Conservation (phyloP, 2,113 vertebrate species). For the Meriones unguiculatus region DNA sequence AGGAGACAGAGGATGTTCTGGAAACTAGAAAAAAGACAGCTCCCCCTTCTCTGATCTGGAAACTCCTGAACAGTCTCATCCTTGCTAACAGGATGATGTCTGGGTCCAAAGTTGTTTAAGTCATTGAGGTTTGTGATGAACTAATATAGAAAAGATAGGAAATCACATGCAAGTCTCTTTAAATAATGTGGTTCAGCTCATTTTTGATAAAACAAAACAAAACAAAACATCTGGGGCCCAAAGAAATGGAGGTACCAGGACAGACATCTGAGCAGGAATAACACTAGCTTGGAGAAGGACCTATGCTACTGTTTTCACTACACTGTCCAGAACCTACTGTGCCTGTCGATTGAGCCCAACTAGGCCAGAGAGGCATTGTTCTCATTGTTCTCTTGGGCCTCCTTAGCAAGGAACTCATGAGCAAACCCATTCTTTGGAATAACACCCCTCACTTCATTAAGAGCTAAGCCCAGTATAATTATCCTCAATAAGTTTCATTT, state of each 20-base stretch:
- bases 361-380: neutral
- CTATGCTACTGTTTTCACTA: accelerated
- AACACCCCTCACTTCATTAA: neutral
- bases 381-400: neutral
- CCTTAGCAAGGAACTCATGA: neutral
- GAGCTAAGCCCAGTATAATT: neutral
- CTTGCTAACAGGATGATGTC: neutral
- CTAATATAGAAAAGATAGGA: neutral
- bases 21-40: neutral
- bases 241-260: neutral
- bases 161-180: accelerated
- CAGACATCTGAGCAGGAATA: too few species aligned
- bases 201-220: neutral
- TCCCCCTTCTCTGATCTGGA: too few species aligned
- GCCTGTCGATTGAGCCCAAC: neutral
- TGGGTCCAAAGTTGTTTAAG: neutral
- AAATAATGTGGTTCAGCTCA: neutral
- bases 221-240: too few species aligned
- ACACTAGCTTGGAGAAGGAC: neutral
- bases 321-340: neutral
- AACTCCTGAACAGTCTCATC: neutral
- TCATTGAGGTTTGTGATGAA: neutral
- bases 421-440: neutral
- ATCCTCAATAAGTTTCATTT: neutral
- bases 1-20: neutral